Percentiles rank a stretch among this genome's conserved stretches.
phyloP scores from a whole-genome alignment of 2,888 invertebrate species.

The Ctena decussata region DNA sequence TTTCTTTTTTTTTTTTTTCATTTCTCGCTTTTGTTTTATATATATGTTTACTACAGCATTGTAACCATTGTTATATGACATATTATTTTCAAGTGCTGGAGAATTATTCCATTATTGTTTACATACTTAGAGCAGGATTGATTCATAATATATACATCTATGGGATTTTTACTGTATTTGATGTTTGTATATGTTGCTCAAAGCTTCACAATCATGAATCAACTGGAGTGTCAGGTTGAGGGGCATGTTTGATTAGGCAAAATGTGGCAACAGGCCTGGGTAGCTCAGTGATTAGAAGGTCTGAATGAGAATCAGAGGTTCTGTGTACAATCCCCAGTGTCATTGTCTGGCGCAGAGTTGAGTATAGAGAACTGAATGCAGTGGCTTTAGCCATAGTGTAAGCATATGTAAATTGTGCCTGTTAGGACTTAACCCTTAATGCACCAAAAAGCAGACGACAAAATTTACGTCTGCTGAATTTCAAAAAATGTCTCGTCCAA shows the following conservation, averaged over 20 bases:
- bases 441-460: too few relatives aligned
- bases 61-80: background rate
- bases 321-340: too few relatives aligned
- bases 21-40: background rate
- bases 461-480: too few relatives aligned
- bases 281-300: too few relatives aligned
- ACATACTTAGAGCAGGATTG: conserved; percentile 6
- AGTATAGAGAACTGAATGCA: too few relatives aligned
- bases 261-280: too few relatives aligned
- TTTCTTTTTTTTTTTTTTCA: background rate
- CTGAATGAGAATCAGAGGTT: too few relatives aligned
- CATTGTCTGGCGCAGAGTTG: too few relatives aligned
- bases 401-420: too few relatives aligned
- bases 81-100: background rate
- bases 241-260: background rate
- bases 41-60: background rate
- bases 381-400: too few relatives aligned
- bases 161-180: background rate
- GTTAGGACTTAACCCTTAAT: too few relatives aligned
- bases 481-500: too few relatives aligned
- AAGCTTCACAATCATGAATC: background rate
- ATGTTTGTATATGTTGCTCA: background rate
- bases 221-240: background rate
- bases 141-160: background rate
- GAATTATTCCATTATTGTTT: conserved; percentile 4